phyloP scores from a whole-genome alignment of 2,888 invertebrate genomes.

The Agrochola lychnidis region DNA sequence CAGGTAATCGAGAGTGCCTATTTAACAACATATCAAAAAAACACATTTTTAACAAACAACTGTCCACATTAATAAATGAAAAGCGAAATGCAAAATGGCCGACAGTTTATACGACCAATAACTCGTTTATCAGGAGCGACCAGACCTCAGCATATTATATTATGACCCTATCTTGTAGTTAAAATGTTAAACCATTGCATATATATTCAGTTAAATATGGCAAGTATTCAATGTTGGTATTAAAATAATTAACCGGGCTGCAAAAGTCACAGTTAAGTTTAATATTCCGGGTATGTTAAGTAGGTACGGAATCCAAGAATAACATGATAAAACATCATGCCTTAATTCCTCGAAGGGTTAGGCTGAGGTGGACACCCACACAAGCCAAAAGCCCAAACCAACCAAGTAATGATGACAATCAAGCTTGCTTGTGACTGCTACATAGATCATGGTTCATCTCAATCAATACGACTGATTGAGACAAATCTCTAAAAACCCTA shows the following conservation, averaged over 20 bases:
- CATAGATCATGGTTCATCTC: too few species aligned
- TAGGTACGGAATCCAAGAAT: too few species aligned
- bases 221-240: neutral
- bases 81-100: conserved; percentile 8
- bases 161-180: neutral
- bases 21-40: neutral
- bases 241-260: conserved; percentile 11
- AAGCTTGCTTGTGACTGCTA: too few species aligned
- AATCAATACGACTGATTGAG: neutral
- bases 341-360: too few species aligned
- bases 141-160: conserved; percentile 5
- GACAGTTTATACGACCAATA: conserved; percentile 15
- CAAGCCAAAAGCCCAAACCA: too few species aligned
- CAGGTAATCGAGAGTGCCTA: neutral
- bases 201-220: neutral
- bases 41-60: neutral
- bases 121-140: conserved; percentile 17
- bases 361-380: too few species aligned
- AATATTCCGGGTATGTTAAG: too few species aligned
- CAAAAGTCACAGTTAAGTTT: neutral
- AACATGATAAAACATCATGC: too few species aligned
- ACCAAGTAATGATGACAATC: too few species aligned
- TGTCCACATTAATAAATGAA: neutral
- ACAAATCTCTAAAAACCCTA: neutral
- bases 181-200: neutral